A percentile compares a stretch with the other conserved stretches of the same genome.
phyloP scores from a whole-genome alignment of 2,113 vertebrate species.

The Pionites leucogaster region DNA sequence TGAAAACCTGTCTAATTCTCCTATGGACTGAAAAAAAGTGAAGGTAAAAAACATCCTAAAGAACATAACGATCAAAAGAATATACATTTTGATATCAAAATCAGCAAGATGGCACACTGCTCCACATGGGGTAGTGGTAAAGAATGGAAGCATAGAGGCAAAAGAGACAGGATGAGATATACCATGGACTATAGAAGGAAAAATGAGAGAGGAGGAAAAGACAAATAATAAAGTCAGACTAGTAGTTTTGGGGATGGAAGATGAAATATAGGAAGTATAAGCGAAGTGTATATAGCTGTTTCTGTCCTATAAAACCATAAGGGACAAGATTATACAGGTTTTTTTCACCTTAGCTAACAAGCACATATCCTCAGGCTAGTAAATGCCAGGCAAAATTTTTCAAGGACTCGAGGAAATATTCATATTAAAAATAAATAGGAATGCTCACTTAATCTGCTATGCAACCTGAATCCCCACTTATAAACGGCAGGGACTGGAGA shows the following conservation, averaged over 20 bases:
- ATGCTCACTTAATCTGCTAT: conserved; percentile 8
- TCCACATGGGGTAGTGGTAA: rapidly evolving
- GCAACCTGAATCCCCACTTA: not conserved
- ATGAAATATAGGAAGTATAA: not conserved
- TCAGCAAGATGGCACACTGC: not conserved
- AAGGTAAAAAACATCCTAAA: not conserved
- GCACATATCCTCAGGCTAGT: not conserved
- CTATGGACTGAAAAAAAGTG: not conserved
- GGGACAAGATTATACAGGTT: not conserved
- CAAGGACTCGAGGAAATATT: not conserved
- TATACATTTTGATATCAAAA: not conserved
- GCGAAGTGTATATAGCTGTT: not conserved
- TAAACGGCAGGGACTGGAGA: conserved; percentile 48
- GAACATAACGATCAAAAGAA: not conserved
- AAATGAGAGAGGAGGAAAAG: not conserved
- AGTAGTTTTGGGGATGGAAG: not conserved
- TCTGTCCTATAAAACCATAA: not conserved
- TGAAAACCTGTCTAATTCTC: not conserved
- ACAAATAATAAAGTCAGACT: not conserved
- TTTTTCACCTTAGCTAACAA: not conserved
- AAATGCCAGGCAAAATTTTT: not conserved
- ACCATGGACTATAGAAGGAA: not conserved
- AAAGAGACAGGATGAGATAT: not conserved
- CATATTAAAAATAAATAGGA: conserved; percentile 38
- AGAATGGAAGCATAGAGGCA: not conserved